Conservation (phyloP, 2,888 invertebrate species). For the Heteromurus nitidus region DNA sequence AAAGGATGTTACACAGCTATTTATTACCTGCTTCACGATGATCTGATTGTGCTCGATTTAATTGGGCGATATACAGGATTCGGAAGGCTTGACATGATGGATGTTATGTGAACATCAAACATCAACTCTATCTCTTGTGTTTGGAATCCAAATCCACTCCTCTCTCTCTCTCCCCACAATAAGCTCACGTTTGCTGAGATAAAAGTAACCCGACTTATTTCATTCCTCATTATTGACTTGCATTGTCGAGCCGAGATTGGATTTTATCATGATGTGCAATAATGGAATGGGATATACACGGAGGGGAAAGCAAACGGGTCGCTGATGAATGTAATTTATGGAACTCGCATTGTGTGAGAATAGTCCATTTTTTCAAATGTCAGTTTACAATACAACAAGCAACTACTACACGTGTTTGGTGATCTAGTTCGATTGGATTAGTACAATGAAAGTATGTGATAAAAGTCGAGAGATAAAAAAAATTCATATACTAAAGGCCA, state of each 20-base stretch:
- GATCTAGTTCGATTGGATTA: slow-evolving; percentile 27
- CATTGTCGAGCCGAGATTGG: slow-evolving; percentile 25
- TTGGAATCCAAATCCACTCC: too few species aligned
- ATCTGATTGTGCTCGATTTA: slow-evolving; percentile 34
- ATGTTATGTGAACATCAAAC: too few species aligned
- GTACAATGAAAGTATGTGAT: slow-evolving; percentile 23
- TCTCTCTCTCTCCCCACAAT: not conserved
- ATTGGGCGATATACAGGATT: slow-evolving; percentile 37
- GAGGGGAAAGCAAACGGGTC: not conserved
- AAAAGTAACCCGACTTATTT: too few species aligned
- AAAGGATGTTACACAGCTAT: slow-evolving; percentile 23
- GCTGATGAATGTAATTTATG: not conserved
- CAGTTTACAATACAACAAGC: too few species aligned
- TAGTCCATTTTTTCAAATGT: too few species aligned
- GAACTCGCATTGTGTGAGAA: too few species aligned
- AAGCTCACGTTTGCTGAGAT: slow-evolving; percentile 21
- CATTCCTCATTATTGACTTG: slow-evolving; percentile 32
- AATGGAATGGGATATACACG: not conserved
- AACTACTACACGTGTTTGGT: slow-evolving; percentile 6
- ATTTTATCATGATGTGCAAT: slow-evolving; percentile 25
- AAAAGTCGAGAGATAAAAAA: not conserved
- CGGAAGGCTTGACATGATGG: too few species aligned
- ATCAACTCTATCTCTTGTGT: too few species aligned
- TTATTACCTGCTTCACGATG: not conserved
- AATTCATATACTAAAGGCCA: not conserved